Conservation (phyloP, 2,797 vertebrate species). For the Aplochiton taeniatus region DNA sequence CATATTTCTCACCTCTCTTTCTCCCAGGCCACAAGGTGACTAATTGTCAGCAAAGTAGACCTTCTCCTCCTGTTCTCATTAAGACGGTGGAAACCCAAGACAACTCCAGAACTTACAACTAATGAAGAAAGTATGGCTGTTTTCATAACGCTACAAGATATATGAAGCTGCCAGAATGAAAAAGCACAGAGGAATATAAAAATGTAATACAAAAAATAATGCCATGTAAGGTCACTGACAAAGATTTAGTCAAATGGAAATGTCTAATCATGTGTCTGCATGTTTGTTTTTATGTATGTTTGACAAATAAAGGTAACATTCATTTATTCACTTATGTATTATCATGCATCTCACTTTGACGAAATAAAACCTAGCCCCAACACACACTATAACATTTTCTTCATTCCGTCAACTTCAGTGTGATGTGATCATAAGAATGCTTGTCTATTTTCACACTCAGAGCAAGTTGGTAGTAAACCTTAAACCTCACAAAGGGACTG, state of each 20-base stretch:
- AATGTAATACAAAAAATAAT: no score
- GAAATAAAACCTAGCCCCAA: background rate
- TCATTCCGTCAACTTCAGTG: background rate
- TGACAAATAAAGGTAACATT: constrained; percentile 27
- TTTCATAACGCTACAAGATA: background rate
- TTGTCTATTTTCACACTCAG: background rate
- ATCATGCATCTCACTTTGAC: constrained; percentile 4
- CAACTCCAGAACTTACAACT: constrained; percentile 21
- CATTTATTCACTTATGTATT: background rate
- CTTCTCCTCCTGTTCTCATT: constrained; percentile 44
- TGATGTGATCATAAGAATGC: background rate
- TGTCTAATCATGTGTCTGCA: background rate
- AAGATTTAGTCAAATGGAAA: background rate
- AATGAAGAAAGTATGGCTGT: background rate
- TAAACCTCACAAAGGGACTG: background rate
- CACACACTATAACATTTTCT: background rate
- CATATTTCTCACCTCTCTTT: constrained; percentile 1
- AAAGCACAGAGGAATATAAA: background rate
- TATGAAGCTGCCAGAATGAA: no score
- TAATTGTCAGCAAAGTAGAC: background rate
- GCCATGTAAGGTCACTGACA: no score
- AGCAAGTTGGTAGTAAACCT: background rate
- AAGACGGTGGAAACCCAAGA: constrained; percentile 51
- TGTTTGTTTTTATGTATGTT: constrained; percentile 2
- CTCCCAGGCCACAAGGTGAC: background rate